phyloP scores from a whole-genome alignment of 2,113 vertebrate species.

The Erythrocercus mccallii region DNA sequence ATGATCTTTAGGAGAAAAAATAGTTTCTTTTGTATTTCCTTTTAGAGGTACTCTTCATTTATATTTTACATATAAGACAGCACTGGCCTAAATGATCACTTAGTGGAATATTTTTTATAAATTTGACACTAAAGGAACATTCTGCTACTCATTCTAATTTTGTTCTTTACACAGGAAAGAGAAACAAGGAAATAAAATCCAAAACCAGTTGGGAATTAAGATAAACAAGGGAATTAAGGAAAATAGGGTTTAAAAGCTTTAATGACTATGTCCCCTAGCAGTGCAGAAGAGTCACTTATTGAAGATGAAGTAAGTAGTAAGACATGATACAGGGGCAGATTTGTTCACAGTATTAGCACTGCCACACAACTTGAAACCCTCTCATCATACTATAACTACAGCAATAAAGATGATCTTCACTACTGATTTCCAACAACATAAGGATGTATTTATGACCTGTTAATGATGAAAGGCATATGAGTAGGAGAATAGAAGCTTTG shows the following conservation, averaged over 20 bases:
- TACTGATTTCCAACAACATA: neutral
- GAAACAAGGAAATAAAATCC: neutral
- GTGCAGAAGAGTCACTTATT: neutral
- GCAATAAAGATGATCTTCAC: neutral
- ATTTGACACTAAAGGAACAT: neutral
- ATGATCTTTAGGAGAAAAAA: neutral
- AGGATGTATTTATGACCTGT: neutral
- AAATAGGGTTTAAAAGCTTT: neutral
- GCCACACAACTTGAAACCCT: neutral
- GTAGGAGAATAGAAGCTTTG: neutral
- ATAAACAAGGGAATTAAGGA: neutral
- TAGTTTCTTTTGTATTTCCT: neutral
- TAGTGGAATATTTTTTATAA: neutral
- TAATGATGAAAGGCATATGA: neutral
- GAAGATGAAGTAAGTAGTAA: neutral
- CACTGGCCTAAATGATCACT: neutral
- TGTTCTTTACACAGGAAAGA: neutral
- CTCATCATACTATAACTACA: accelerated
- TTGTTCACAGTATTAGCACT: neutral
- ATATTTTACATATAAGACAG: neutral
- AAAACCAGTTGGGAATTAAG: neutral
- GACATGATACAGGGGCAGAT: neutral
- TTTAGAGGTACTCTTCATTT: neutral
- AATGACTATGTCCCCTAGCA: neutral
- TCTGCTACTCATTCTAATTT: neutral